Evolutionary conservation across 1,140 invertebrate species (phyloP).

Genomic region (Magallana ariakensis): DNA sequence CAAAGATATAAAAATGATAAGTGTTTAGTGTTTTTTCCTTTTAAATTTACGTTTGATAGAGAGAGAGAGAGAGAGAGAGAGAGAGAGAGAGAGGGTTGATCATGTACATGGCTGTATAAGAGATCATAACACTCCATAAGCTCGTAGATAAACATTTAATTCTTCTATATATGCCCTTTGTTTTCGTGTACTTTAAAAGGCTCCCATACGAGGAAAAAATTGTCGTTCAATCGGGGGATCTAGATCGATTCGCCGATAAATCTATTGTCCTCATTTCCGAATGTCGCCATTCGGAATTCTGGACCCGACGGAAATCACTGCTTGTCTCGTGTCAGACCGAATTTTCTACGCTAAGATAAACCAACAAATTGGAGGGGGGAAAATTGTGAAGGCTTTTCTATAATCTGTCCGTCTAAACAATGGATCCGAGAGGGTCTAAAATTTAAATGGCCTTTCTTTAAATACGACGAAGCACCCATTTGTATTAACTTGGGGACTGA

Average conservation of each 20-base stretch:
- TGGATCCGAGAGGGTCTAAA: conserved; percentile 3
- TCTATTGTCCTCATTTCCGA: background rate
- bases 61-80: background rate
- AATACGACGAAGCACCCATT: background rate
- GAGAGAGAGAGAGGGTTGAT: background rate
- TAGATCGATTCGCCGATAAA: conserved; percentile 15
- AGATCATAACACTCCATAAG: background rate
- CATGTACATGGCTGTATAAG: background rate
- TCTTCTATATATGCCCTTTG: background rate
- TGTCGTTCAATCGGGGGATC: background rate
- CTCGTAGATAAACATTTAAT: background rate
- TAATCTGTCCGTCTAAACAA: conserved; percentile 14
- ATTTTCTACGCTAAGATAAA: conserved; percentile 24
- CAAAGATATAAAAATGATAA: too few relatives aligned
- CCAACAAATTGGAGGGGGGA: background rate
- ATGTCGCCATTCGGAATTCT: background rate
- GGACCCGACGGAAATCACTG: background rate
- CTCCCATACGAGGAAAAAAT: background rate
- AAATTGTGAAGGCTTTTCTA: conserved; percentile 12
- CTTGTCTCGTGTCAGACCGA: conserved; percentile 12
- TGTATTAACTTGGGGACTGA: background rate
- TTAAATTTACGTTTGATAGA: too few relatives aligned
- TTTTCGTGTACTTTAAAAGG: conserved; percentile 23
- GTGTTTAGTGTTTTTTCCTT: too few relatives aligned
- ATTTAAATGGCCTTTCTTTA: conserved; percentile 18